Evolutionary conservation across 2,888 invertebrate genomes (phyloP).

Genomic region (Eumacrocentrus americanus): DNA sequence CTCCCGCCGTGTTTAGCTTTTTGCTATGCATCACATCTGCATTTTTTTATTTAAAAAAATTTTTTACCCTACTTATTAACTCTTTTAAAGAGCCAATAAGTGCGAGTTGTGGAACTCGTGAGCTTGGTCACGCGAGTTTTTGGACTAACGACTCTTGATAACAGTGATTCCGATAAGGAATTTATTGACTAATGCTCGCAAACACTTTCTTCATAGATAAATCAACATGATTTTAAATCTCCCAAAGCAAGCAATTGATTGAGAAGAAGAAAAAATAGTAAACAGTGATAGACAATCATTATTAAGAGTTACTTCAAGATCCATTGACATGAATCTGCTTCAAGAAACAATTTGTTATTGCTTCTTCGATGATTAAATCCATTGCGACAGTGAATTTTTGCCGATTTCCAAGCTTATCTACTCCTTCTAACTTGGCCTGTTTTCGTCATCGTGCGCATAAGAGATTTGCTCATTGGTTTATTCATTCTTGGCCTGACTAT

Average conservation of each 20-base stretch:
- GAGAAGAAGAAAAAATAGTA: too few relatives aligned
- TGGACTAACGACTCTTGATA: not conserved
- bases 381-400: slow-evolving; percentile 16
- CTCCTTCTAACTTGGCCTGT: slow-evolving; percentile 27
- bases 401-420: slow-evolving; percentile 21
- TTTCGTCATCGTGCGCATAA: slow-evolving; percentile 26
- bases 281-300: not conserved
- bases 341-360: too few relatives aligned
- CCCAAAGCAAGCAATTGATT: too few relatives aligned
- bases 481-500: slow-evolving; percentile 2
- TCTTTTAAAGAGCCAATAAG: too few relatives aligned
- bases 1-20: too few relatives aligned
- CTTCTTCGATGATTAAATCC: slow-evolving; percentile 2
- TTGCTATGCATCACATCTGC: too few relatives aligned
- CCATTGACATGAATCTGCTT: too few relatives aligned
- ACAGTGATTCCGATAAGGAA: not conserved
- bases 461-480: slow-evolving; percentile 14
- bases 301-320: not conserved
- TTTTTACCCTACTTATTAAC: too few relatives aligned
- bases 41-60: too few relatives aligned
- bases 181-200: not conserved
- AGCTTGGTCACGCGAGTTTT: not conserved
- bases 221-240: too few relatives aligned
- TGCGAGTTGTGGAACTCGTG: not conserved
- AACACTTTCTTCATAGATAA: not conserved